Percentiles rank a stretch among this genome's conserved stretches.
Conservation (phyloP, 2,113 vertebrate species). For the Leptosomus discolor region DNA sequence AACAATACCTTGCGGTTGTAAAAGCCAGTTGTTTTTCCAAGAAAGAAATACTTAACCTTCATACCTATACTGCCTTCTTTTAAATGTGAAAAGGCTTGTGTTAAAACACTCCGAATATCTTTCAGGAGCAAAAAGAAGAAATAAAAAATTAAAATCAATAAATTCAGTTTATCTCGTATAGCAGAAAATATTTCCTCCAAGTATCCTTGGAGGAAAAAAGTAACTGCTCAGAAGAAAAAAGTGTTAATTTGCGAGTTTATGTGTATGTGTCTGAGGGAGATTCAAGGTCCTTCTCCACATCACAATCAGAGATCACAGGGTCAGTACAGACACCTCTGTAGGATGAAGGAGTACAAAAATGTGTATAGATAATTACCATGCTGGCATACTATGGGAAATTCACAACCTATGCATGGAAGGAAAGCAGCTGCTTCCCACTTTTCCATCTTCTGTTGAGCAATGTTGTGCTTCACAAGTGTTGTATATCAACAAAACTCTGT, state of each 20-base stretch:
- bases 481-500: background rate
- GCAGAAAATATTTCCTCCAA: background rate
- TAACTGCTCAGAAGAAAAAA: background rate
- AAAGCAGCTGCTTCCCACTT: background rate
- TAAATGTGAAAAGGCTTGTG: background rate
- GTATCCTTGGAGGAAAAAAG: background rate
- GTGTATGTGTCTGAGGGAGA: background rate
- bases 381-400: background rate
- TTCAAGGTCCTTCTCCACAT: background rate
- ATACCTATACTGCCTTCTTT: background rate
- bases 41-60: background rate
- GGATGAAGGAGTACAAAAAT: background rate
- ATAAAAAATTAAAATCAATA: background rate
- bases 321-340: background rate
- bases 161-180: background rate
- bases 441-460: background rate
- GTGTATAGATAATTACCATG: background rate
- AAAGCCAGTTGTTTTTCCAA: background rate
- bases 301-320: background rate
- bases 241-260: background rate
- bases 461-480: background rate
- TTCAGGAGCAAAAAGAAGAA: background rate
- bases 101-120: background rate
- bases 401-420: fast-evolving
- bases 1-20: background rate